These are phyloP conservation scores for Catamblyrhynchus diadema DNA, from an alignment of 2,797 vertebrate species.

Conservation along the genomic window DNA sequence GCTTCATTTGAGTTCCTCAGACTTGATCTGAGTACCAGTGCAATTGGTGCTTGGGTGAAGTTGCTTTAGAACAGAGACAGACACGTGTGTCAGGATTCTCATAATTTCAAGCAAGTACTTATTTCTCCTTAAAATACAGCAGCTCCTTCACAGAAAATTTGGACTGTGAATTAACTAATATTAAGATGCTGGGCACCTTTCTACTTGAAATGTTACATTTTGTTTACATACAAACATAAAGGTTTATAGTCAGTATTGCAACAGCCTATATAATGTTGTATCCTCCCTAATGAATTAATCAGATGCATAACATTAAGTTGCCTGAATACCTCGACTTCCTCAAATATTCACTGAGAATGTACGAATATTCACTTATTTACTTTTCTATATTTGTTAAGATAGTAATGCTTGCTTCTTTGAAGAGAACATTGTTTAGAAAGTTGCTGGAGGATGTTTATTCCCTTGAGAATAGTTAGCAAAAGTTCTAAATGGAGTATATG, in stretches of 20 bases:
- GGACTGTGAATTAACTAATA: slow-evolving; percentile 53
- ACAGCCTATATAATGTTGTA: slow-evolving; percentile 5
- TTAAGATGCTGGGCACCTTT: slow-evolving; percentile 53
- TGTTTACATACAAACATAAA: slow-evolving; percentile 43
- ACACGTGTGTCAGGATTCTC: neutral
- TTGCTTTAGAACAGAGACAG: slow-evolving; percentile 16
- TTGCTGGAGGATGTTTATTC: neutral
- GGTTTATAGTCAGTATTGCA: neutral
- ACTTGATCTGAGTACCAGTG: neutral
- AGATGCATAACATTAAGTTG: neutral
- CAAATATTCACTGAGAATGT: slow-evolving; percentile 3
- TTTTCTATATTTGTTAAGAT: neutral
- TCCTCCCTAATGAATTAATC: neutral
- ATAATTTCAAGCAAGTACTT: slow-evolving; percentile 16
- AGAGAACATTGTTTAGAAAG: neutral
- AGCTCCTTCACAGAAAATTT: slow-evolving; percentile 11
- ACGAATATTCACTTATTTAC: neutral
- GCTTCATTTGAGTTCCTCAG: neutral
- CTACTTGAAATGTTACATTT: slow-evolving; percentile 43
- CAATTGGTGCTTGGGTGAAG: neutral
- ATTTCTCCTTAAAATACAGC: slow-evolving; percentile 45
- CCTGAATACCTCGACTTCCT: neutral
- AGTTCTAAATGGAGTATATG: neutral
- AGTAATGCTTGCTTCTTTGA: neutral
- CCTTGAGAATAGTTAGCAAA: neutral